These are phyloP conservation scores for Argyresthia goedartella DNA, from an alignment of 2,888 invertebrate genomes.

Conservation along the genomic window DNA sequence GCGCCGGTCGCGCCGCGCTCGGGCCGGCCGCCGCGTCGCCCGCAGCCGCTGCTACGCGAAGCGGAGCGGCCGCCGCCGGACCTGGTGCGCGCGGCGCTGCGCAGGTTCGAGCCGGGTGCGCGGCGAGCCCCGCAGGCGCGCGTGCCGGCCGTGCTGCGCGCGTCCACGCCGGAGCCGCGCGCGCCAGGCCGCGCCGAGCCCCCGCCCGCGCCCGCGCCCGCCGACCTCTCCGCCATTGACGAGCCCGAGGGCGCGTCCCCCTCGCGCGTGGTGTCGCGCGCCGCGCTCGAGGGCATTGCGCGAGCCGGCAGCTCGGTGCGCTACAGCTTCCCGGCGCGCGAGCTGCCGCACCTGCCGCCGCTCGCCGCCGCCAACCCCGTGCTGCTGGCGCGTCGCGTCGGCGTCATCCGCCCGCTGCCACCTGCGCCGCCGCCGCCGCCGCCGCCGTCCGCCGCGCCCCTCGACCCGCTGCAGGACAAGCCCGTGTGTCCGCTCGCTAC, in stretches of 20 bases:
- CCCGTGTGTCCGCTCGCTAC: constrained; percentile 11
- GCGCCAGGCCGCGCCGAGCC: too few species aligned
- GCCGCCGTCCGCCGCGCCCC: constrained; percentile 17
- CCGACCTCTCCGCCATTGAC: constrained; percentile 27
- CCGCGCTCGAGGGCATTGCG: constrained; percentile 76
- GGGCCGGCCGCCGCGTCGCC: constrained; percentile 48
- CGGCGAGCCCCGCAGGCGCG: constrained; percentile 63
- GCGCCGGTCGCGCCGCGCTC: constrained; percentile 60
- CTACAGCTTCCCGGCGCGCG: constrained; percentile 64
- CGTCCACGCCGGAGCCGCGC: constrained; percentile 39
- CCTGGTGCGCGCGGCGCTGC: constrained; percentile 87
- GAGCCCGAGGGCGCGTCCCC: constrained; percentile 25
- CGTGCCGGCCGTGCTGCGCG: constrained; percentile 46
- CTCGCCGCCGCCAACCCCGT: constrained; percentile 49
- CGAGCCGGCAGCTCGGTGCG: constrained; percentile 77
- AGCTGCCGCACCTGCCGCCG: constrained; percentile 44
- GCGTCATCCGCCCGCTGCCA: constrained; percentile 70
- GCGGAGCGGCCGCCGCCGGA: constrained; percentile 90
- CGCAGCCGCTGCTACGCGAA: constrained; percentile 76
- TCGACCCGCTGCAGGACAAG: constrained; percentile 19
- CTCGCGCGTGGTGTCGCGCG: constrained; percentile 65
- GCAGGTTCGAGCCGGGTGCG: constrained; percentile 83
- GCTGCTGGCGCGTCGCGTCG: constrained; percentile 56
- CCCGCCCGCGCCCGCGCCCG: constrained; percentile 21
- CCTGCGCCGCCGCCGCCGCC: constrained; percentile 18